Base-by-base conservation (phyloP, 64 coral and sea anemone species). In the Catalaphyllia jardinei region DNA sequence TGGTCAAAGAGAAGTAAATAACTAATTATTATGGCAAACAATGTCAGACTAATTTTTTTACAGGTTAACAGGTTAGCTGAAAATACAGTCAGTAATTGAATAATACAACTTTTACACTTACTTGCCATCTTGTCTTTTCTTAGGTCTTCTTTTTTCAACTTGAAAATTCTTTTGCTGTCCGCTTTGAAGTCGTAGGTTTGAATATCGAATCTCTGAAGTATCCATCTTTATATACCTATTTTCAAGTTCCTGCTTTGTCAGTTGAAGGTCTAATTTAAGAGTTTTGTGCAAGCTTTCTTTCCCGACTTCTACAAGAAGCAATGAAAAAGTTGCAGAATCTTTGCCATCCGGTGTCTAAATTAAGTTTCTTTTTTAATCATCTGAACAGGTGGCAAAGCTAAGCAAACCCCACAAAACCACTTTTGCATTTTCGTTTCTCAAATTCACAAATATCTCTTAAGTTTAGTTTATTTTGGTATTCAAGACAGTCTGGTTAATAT, bases 221-320 rank as follows among this genome's bases (percentile, higher is more conserved):
- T 69, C 9, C 81, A 85, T 85, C 35, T 60, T 85, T 85, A 71
- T 85, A 85, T 85, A 85, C 63, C 27, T n/a, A n/a, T n/a, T 10
- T 71, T 27, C 25, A 71, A 28, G 81, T 71, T 85, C 81, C 81
- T 71, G 33, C 17, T 25, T 71, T 52, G 81, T 85, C 81, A 71
- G 46, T 11, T 52, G 33, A 64, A 1, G 19, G 38, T 12, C 63
- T 85, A 71, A 71, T 42, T 83, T 71, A 85, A 28, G 54, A 57
- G 10, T 57, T 57, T 46, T 57, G 10, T 15, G 54, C 15, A 14
- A 64, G 35, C 4, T 85, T 71, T n/a, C 39, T 4, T 22, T 39
- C 59, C n/a, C 15, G 12, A 24, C 17, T 60, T 3, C 33, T 39
- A 64, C 17, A 8, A 65, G 79, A 83, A 8, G 25, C 8, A 24